These are phyloP conservation scores for Salvelinus sp. DNA, from an alignment of 2,113 vertebrate species.

Conservation along the genomic window DNA sequence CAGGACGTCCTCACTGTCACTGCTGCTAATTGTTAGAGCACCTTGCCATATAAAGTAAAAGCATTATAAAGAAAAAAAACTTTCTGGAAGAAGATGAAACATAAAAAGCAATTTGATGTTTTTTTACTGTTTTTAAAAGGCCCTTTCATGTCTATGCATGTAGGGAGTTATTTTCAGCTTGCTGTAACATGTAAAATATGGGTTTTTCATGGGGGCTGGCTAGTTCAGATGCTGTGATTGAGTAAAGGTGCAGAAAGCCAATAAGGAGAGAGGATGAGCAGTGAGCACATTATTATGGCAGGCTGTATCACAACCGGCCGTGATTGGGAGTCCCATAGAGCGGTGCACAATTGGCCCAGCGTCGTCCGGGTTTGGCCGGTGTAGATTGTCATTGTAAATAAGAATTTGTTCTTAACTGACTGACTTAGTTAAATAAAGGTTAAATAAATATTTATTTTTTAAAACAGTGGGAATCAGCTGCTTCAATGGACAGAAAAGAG, in stretches of 20 bases:
- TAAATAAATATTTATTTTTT: too few species aligned
- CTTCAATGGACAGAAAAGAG: slow-evolving; percentile 9
- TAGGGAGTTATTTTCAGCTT: slow-evolving; percentile 32
- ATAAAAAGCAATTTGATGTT: slow-evolving; percentile 43
- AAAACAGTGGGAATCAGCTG: neutral
- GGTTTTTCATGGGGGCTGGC: slow-evolving; percentile 32
- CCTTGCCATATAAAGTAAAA: slow-evolving; percentile 46
- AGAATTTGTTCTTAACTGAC: too few species aligned
- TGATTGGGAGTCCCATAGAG: too few species aligned
- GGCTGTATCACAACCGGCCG: too few species aligned
- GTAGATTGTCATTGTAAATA: too few species aligned
- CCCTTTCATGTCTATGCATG: slow-evolving; percentile 48
- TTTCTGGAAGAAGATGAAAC: slow-evolving; percentile 69
- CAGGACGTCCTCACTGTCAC: slow-evolving; percentile 59
- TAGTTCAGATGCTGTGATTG: slow-evolving; percentile 31
- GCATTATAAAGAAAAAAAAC: slow-evolving; percentile 27
- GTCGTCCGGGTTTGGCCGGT: too few species aligned
- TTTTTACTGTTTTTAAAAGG: slow-evolving; percentile 50
- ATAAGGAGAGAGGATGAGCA: neutral
- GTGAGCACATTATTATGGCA: neutral
- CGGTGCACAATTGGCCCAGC: too few species aligned
- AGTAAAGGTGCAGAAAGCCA: slow-evolving; percentile 19
- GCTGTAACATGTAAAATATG: slow-evolving; percentile 41
- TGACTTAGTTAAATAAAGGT: too few species aligned
- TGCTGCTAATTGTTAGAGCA: slow-evolving; percentile 59